phyloP scores from a whole-genome alignment of 2,888 invertebrate species.

The Volucella inflata region DNA sequence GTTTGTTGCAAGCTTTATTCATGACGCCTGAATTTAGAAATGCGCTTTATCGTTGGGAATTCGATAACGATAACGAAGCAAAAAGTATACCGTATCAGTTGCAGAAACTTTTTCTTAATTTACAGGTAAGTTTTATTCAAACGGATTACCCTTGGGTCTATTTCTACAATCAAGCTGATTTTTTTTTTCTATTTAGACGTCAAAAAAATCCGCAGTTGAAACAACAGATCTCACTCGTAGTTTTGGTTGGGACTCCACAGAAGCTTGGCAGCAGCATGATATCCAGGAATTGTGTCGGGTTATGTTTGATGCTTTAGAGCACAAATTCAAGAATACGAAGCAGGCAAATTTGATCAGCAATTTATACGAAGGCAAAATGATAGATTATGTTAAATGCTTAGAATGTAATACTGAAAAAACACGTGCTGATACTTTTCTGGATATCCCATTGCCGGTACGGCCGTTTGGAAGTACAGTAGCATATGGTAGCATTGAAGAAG shows the following conservation, averaged over 20 bases:
- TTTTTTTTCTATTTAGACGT: constrained; percentile 86
- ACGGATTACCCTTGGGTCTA: neutral
- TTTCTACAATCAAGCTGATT: neutral
- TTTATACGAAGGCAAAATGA: constrained; percentile 91
- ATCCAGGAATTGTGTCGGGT: constrained; percentile 95
- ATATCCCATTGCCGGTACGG: constrained; percentile 93
- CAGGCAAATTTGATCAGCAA: constrained; percentile 92
- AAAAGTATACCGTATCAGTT: constrained; percentile 94
- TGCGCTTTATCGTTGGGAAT: constrained; percentile 93
- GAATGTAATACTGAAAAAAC: constrained; percentile 93
- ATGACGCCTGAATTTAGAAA: constrained; percentile 97
- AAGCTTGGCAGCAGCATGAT: constrained; percentile 96
- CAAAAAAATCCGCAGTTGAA: constrained; percentile 90
- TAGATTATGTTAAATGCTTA: constrained; percentile 94
- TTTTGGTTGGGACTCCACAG: constrained; percentile 95
- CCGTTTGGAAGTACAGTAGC: constrained; percentile 91
- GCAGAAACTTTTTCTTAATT: constrained; percentile 92
- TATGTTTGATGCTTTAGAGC: constrained; percentile 95
- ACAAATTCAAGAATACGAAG: constrained; percentile 91
- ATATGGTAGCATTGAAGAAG: constrained; percentile 93
- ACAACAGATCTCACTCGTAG: constrained; percentile 94
- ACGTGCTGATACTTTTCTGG: constrained; percentile 92
- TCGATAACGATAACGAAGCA: constrained; percentile 87
- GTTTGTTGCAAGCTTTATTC: constrained; percentile 92
- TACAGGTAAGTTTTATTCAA: constrained; percentile 86